Conservation (phyloP, 2,888 invertebrate genomes). For the Rhyacophila evoluta region DNA sequence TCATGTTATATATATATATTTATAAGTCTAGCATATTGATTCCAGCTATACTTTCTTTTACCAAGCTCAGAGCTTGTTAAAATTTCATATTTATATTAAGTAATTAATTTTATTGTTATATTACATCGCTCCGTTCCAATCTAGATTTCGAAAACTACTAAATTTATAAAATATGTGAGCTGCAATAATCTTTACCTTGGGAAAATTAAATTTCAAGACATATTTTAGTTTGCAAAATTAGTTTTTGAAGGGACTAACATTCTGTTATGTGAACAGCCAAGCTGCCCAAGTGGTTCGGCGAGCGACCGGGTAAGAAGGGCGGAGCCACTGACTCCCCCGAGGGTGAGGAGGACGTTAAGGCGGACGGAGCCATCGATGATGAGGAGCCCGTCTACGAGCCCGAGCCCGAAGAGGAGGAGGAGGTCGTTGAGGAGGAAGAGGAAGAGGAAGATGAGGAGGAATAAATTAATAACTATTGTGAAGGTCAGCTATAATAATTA, state of each 20-base stretch:
- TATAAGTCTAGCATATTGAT: too few relatives aligned
- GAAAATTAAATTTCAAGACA: too few relatives aligned
- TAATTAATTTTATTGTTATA: too few relatives aligned
- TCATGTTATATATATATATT: too few relatives aligned
- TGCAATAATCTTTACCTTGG: too few relatives aligned
- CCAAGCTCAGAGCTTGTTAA: too few relatives aligned
- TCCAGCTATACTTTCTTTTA: too few relatives aligned
- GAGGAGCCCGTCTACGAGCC: constrained; percentile 76
- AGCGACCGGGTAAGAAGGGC: constrained; percentile 92
- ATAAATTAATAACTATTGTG: constrained; percentile 32
- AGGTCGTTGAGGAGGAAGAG: constrained; percentile 79
- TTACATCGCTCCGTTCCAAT: too few relatives aligned
- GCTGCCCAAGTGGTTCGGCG: constrained; percentile 96
- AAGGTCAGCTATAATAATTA: neutral
- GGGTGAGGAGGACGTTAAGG: constrained; percentile 89
- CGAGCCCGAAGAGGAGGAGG: constrained; percentile 81
- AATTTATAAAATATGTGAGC: too few relatives aligned
- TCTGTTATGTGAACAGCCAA: constrained; percentile 73
- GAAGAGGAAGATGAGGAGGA: constrained; percentile 77
- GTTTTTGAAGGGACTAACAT: constrained; percentile 23
- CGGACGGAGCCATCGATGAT: constrained; percentile 78
- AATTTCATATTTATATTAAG: too few relatives aligned
- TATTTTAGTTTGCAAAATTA: too few relatives aligned
- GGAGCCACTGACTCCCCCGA: constrained; percentile 92
- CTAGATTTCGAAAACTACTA: too few relatives aligned